These are phyloP conservation scores for Drosophila neotestacea DNA, from an alignment of 2,888 invertebrate species.

Conservation along the genomic window DNA sequence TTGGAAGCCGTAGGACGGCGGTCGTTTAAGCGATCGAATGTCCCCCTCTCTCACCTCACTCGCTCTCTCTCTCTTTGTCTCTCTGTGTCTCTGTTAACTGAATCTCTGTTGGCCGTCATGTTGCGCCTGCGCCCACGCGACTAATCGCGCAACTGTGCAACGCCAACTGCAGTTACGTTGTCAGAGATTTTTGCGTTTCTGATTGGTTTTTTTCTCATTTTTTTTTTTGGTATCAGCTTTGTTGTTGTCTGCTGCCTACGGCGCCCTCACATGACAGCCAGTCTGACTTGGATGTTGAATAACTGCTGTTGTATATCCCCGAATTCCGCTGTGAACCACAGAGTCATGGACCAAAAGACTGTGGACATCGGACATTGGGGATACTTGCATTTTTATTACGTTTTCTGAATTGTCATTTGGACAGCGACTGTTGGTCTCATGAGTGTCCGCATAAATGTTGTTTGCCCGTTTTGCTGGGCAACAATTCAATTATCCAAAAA, in stretches of 20 bases:
- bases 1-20: constrained; percentile 72
- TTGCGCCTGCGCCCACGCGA: constrained; percentile 78
- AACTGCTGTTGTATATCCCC: constrained; percentile 55
- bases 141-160: constrained; percentile 71
- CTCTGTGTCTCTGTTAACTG: constrained; percentile 28
- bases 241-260: constrained; percentile 49
- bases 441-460: constrained; percentile 82
- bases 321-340: constrained; percentile 45
- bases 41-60: constrained; percentile 14
- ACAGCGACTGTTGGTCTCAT: constrained; percentile 71
- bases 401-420: constrained; percentile 72
- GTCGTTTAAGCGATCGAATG: constrained; percentile 60
- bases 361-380: constrained; percentile 2
- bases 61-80: constrained; percentile 1
- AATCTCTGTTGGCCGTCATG: constrained; percentile 74
- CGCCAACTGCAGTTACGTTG: constrained; percentile 78
- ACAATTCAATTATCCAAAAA: constrained; percentile 82
- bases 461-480: constrained; percentile 71
- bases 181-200: constrained; percentile 71
- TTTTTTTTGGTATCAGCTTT: background rate
- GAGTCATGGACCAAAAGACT: background rate
- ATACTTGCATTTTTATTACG: constrained; percentile 72
- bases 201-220: constrained; percentile 53
- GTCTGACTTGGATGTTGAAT: constrained; percentile 64
- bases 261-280: constrained; percentile 73